Evolutionary conservation across 2,113 vertebrate genomes (phyloP).

Genomic region (Nothoprocta pentlandii): DNA sequence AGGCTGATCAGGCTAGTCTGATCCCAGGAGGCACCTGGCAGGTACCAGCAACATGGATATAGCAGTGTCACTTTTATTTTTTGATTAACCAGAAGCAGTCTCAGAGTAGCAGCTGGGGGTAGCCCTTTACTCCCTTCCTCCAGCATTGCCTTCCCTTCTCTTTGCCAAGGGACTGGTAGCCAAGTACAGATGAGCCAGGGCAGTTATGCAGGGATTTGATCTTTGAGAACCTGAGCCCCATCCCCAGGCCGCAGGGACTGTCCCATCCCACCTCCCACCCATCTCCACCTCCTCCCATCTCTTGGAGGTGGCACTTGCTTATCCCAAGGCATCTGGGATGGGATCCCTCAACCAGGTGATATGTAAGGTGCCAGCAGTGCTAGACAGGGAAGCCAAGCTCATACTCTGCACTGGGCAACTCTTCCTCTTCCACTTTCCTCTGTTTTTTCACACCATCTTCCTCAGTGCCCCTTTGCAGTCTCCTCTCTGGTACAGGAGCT

Average conservation of each 20-base stretch:
- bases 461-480: background rate
- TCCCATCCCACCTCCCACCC: background rate
- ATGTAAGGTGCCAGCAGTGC: background rate
- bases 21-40: background rate
- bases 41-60: background rate
- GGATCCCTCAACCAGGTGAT: background rate
- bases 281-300: background rate
- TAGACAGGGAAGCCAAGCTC: background rate
- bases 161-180: background rate
- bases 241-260: background rate
- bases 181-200: background rate
- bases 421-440: background rate
- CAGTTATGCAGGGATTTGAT: no score
- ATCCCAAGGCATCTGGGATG: background rate
- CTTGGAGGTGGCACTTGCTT: accelerated
- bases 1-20: background rate
- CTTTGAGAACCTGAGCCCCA: background rate
- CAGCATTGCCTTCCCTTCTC: background rate
- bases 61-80: background rate
- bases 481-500: background rate
- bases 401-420: background rate
- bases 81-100: background rate
- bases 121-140: background rate
- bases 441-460: background rate
- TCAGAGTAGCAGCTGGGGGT: background rate